phyloP scores from a whole-genome alignment of 2,888 invertebrate genomes.

The Patella ulyssiponensis region DNA sequence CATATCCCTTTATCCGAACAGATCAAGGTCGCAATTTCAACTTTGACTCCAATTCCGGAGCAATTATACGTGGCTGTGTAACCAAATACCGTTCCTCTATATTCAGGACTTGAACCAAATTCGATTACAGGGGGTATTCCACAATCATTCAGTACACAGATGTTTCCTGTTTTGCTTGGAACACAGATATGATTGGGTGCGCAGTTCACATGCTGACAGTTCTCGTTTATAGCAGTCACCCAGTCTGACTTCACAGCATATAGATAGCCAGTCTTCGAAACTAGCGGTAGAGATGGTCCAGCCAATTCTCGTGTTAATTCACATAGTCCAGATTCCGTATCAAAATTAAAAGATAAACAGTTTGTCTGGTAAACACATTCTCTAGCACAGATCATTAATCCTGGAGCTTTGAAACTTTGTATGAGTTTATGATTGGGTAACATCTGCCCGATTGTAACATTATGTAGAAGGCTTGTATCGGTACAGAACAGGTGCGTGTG shows the following conservation, averaged over 20 bases:
- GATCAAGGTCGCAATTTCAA: background rate
- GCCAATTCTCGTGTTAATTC: background rate
- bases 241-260: background rate
- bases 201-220: background rate
- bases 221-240: background rate
- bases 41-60: background rate
- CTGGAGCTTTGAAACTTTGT: too few species aligned
- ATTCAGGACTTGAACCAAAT: background rate
- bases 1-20: background rate
- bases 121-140: background rate
- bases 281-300: background rate
- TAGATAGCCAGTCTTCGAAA: background rate
- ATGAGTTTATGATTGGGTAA: too few species aligned
- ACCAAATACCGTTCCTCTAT: background rate
- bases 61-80: background rate
- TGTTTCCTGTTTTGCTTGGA: background rate
- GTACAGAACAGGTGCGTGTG: too few species aligned
- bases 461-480: too few species aligned
- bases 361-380: constrained; percentile 1
- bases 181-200: background rate
- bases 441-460: too few species aligned
- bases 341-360: background rate
- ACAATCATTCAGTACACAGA: background rate
- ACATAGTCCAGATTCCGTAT: background rate
- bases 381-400: background rate